Conservation (phyloP, 2,797 vertebrate genomes). For the Emydoidea blandingii region DNA sequence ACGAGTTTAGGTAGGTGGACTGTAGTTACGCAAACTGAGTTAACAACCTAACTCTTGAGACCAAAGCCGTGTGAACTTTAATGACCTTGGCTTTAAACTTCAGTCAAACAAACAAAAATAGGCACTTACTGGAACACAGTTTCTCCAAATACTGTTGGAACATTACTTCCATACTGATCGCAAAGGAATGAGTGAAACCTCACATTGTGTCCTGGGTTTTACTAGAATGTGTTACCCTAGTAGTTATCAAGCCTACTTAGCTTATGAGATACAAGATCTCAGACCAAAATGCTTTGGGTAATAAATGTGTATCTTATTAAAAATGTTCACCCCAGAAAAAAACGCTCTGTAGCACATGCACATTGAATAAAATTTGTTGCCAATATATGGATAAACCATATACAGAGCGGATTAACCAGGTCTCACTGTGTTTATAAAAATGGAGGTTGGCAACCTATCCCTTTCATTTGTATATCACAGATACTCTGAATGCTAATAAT, state of each 20-base stretch:
- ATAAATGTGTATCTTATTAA: background rate
- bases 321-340: background rate
- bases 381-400: background rate
- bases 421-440: background rate
- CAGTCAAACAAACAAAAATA: background rate
- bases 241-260: background rate
- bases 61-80: background rate
- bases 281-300: background rate
- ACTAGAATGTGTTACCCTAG: background rate
- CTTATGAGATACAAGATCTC: background rate
- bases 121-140: background rate
- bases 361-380: background rate
- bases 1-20: background rate
- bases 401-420: background rate
- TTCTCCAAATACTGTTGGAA: background rate
- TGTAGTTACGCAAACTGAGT: background rate
- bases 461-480: background rate
- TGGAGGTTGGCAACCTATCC: background rate
- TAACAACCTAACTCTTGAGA: background rate
- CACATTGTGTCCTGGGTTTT: background rate
- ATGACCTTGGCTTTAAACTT: background rate
- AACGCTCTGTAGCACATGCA: background rate
- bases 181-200: background rate
- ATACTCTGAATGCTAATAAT: background rate
- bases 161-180: background rate